Base-by-base conservation (phyloP, 1,140 invertebrate species). In the Trissolcus basalis region DNA sequence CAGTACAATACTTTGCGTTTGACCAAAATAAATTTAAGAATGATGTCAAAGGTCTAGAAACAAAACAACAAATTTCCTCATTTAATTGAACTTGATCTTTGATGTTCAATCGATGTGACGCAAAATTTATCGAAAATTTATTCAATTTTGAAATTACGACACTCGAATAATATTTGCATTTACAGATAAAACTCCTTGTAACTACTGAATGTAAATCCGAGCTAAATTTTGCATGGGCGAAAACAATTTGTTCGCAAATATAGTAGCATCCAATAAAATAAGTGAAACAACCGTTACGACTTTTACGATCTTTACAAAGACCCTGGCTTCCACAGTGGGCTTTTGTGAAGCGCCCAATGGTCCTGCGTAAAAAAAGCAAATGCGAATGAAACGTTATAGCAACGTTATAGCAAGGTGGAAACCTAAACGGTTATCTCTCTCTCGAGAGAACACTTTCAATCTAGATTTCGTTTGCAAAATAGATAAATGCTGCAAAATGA, bases 371-470 rank as follows among this genome's bases (percentile, higher is more conserved):
- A 71, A 77, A 77, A 49, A 13, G 61, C 16, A 51, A 75, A 61
- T 45, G 56, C 60, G 47, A 71, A 77, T 77, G 67, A 77, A 71
- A 77, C 61, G n/a, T n/a, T n/a, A n/a, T n/a, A n/a, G n/a, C n/a
- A n/a, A n/a, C 50, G 63, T 67, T 67, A 77, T 77, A 64, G 74
- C 67, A 51, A 33, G 63, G 67, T 51, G 67, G 74, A 71, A 71
- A 71, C 68, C 68, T 68, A 71, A 77, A 77, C 61, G 74, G 68
- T 77, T 71, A 77, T 77, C 74, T 71, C 33, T 4, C 74, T 68
- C 67, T 15, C 47, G 68, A 50, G 74, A 71, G 43, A 48, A 50
- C 56, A 36, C 13, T 49, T 55, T 16, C 56, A 50, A 55, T 71
- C 68, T 71, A 67, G 68, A 77, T 71, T 77, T 77, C 56, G 51